phyloP scores from a whole-genome alignment of 1,140 invertebrate species.

The Drosophila sulfurigaster region DNA sequence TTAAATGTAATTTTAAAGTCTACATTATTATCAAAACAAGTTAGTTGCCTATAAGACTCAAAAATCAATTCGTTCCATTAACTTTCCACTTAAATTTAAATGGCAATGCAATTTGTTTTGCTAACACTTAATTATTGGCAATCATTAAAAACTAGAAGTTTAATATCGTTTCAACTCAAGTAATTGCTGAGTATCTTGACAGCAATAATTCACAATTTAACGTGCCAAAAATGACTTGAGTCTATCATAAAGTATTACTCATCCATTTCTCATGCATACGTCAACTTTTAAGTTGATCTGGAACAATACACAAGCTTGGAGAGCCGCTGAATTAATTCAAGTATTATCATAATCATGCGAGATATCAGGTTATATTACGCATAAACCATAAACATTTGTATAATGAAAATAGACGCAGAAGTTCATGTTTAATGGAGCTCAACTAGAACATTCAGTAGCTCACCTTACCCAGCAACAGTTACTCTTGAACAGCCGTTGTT shows the following conservation, averaged over 20 bases:
- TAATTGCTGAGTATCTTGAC: background rate
- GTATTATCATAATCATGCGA: too few relatives aligned
- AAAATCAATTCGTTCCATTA: too few relatives aligned
- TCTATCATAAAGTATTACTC: background rate
- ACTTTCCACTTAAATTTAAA: too few relatives aligned
- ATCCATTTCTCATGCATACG: background rate
- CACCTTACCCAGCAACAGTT: background rate
- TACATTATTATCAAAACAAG: too few relatives aligned
- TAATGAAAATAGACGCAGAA: conserved; percentile 3
- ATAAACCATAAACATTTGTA: conserved; percentile 9
- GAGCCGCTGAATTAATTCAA: too few relatives aligned
- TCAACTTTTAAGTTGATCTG: background rate
- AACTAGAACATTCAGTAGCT: conserved; percentile 1
- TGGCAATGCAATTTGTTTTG: too few relatives aligned
- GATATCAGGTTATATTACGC: background rate
- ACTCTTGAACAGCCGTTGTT: conserved; percentile 7
- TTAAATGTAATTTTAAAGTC: too few relatives aligned
- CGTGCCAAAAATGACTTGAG: background rate
- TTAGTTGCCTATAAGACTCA: too few relatives aligned
- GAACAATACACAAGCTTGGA: background rate
- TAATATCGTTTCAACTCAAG: too few relatives aligned
- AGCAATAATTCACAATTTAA: background rate
- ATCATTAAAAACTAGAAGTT: too few relatives aligned
- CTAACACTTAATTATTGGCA: too few relatives aligned
- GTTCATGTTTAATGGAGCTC: background rate